Evolutionary conservation across 1,140 invertebrate species (phyloP), one percentile per base, ranked within the genome.

Genomic region (Bombus impatiens): DNA sequence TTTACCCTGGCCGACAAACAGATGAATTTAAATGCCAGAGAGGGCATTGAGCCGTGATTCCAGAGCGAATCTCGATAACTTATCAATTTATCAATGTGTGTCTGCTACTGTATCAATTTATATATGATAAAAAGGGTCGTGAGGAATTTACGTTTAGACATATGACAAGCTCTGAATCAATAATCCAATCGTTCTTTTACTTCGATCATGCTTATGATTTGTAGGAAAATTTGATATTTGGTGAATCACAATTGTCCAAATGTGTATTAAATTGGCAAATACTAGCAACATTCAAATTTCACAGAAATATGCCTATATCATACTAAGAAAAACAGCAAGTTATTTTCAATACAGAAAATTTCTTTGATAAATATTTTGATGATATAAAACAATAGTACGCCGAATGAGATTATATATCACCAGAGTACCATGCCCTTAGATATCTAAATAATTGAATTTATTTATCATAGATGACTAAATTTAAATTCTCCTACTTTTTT

Each of bases 11-110:
- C 59, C 57, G 76, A 78, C 32, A 85, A 79, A 71, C 68, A 40
- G 59, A 85, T 42, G 47, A 65, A 47, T 72, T 79, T 80, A 80
- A 72, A 74, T 80, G n/a, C 57, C 53, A 32, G 10, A 37, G 10
- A 53, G 32, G 68, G 5, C 42, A 80, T 53, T 80, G 53, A 57
- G 25, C 82, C n/a, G 0, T 2, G 53, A 47, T 25, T 70, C 40
- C 4, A 28, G 35, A 70, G n/a, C n/a, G 42, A 40, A 4, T 15
- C 18, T 25, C 65, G 53, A 80, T 71, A 62, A 40, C 57, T 22
- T 72, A 80, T 80, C 77, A 8, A 32, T 40, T 22, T 72, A 74
- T 80, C 77, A 18, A 32, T 40, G 57, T 5, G 13, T 44, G 28
- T 80, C 15, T 37, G 53, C 53, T 28, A 35, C 22, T 25, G n/a